A percentile compares a stretch with the other conserved stretches of the same genome.
Conservation (phyloP, 2,888 invertebrate species). For the Mimachlamys varia region DNA sequence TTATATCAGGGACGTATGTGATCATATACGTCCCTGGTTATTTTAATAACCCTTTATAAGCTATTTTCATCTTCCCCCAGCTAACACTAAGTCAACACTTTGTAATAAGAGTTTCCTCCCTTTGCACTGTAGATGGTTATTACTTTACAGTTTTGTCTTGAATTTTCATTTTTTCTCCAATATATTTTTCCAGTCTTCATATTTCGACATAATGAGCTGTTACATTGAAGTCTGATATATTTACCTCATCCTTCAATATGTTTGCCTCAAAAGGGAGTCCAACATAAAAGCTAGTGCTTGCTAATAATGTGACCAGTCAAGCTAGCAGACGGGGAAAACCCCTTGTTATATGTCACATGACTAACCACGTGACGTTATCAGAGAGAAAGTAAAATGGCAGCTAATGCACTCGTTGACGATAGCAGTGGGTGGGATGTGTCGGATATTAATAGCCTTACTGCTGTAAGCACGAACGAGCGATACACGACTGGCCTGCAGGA, state of each 20-base stretch:
- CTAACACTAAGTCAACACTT: no score
- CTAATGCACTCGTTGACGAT: not conserved
- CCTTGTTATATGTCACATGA: not conserved
- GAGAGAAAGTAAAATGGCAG: conserved; percentile 4
- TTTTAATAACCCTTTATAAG: no score
- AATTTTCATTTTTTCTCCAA: not conserved
- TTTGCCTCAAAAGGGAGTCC: no score
- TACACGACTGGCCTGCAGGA: not conserved
- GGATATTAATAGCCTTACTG: conserved; percentile 31
- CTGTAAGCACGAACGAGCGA: not conserved
- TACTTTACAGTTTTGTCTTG: not conserved
- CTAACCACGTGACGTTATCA: not conserved
- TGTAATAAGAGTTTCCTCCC: not conserved
- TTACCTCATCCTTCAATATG: no score
- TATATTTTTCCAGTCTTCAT: no score
- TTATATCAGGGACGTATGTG: no score
- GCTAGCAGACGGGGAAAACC: conserved; percentile 22
- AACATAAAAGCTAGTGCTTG: no score
- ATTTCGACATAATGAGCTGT: no score
- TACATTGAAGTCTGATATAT: no score
- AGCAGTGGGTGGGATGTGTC: conserved; percentile 30
- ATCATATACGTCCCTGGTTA: no score
- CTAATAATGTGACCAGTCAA: not conserved
- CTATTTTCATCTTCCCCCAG: no score
- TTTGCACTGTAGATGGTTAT: not conserved